phyloP scores from a whole-genome alignment of 2,888 invertebrate genomes.

The Acrocyrtus sp. region DNA sequence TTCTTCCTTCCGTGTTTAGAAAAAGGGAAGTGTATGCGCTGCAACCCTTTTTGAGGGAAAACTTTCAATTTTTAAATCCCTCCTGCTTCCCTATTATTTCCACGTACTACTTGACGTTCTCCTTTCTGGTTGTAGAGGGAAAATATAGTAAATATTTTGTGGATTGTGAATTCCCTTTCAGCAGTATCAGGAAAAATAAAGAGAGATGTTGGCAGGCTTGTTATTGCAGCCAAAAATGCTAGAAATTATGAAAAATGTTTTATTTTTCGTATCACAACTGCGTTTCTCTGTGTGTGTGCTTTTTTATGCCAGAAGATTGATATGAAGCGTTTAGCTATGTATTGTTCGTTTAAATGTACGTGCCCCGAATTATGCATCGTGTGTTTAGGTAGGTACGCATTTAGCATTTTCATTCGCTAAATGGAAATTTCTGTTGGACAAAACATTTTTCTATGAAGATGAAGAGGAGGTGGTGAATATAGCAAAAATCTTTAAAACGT shows the following conservation, averaged over 20 bases:
- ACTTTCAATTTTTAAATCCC: conserved; percentile 22
- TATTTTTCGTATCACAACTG: conserved; percentile 10
- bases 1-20: background rate
- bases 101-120: background rate
- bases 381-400: background rate
- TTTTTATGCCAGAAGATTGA: too few relatives aligned
- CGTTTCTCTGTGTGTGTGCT: too few relatives aligned
- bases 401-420: background rate
- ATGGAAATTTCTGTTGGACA: conserved; percentile 18
- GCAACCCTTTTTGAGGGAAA: conserved; percentile 21
- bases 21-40: conserved; percentile 4
- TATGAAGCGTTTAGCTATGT: too few relatives aligned
- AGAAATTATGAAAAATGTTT: background rate
- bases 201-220: background rate
- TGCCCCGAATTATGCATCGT: conserved; percentile 46
- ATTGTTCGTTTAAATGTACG: too few relatives aligned
- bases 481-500: background rate
- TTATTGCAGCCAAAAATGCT: background rate
- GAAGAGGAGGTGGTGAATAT: background rate
- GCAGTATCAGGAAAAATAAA: background rate
- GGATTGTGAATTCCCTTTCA: background rate
- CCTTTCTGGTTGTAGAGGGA: background rate
- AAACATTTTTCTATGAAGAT: background rate
- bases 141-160: background rate
- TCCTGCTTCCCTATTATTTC: background rate